These are phyloP conservation scores for Drosophila hawaiiensis DNA, from an alignment of 2,888 invertebrate species.

Conservation along the genomic window DNA sequence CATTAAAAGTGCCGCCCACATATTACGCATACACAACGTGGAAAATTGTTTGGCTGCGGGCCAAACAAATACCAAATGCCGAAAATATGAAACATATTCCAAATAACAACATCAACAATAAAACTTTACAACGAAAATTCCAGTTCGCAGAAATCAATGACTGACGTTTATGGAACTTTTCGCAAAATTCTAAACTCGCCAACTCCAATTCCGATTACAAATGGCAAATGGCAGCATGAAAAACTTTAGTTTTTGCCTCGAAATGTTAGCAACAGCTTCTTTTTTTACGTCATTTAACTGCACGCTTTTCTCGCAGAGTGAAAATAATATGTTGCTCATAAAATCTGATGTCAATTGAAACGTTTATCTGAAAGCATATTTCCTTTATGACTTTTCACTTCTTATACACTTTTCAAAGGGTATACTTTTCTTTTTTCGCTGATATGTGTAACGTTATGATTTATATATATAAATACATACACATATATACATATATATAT, in stretches of 20 bases:
- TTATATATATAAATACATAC: neutral
- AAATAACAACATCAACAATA: constrained; percentile 3
- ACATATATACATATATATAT: rapidly evolving
- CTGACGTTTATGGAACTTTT: constrained; percentile 64
- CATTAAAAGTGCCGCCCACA: neutral
- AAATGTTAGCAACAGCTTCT: constrained; percentile 37
- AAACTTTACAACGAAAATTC: constrained; percentile 20
- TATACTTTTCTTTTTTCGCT: neutral
- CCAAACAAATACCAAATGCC: constrained; percentile 53
- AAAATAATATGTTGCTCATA: constrained; percentile 68
- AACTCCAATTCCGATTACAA: constrained; percentile 25
- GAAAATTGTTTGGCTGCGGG: constrained; percentile 47
- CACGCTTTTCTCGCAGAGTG: constrained; percentile 36
- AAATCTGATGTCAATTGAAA: constrained; percentile 77
- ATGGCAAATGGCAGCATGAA: constrained; percentile 50
- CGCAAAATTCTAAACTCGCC: constrained; percentile 19
- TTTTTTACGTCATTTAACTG: constrained; percentile 18
- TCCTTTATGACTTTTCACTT: constrained; percentile 68
- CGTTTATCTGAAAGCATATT: constrained; percentile 68
- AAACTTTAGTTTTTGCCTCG: constrained; percentile 22
- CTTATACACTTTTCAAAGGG: neutral
- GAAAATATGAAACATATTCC: constrained; percentile 63
- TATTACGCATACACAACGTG: constrained; percentile 41
- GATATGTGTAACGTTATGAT: no score
- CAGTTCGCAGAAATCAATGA: constrained; percentile 51